Base-by-base conservation (phyloP, 37 sponge, comb jelly and placozoan genomes). In the Chondrilla cf. caribensis region DNA sequence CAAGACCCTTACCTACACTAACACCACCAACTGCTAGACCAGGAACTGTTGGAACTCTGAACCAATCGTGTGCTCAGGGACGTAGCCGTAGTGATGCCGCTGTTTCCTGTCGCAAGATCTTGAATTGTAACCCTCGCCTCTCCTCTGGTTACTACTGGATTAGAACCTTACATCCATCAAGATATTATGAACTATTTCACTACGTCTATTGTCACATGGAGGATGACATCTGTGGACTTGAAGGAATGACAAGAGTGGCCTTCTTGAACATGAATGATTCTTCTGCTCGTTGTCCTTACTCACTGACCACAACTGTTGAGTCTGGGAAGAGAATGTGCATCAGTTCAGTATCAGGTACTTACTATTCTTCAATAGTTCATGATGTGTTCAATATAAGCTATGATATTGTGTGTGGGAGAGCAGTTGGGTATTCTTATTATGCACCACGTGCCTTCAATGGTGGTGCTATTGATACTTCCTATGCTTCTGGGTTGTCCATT, bases 381-480 rank as follows among this genome's bases (percentile, higher is more conserved):
- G 36, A 31, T 31, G 37, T 35, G 4, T 29, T 35, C 33, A 37
- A 37, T 4, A 28, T 68, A 21, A 28, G 7, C 19, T 35, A 68
- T 29, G 33, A 35, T 37, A 31, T 21, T 3, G 70, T 68, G 19
- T 68, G 70, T 68, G 70, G 70, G 19, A 68, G 37, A 35, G 70
- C 37, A 68, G 70, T 68, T 31, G 70, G 70, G 37, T 68, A 68
- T 11, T 68, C 70, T 35, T 35, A 19, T 28, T 68, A 68, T 7
- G 3, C 3, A 36, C 36, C 36, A 68, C 2, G 2, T 31, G 70
- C 31, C 3, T 68, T 68, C 37, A 55, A 55, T 55, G 17, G 17
- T 19, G 17, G 57, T 19, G 57, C 17, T 17, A 55, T 55, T 17
- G 17, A 55, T 55, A 17, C 11, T 55, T 17, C 57, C 11, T 55